Conservation (phyloP, 1,140 invertebrate genomes). For the Drosophila orena region DNA sequence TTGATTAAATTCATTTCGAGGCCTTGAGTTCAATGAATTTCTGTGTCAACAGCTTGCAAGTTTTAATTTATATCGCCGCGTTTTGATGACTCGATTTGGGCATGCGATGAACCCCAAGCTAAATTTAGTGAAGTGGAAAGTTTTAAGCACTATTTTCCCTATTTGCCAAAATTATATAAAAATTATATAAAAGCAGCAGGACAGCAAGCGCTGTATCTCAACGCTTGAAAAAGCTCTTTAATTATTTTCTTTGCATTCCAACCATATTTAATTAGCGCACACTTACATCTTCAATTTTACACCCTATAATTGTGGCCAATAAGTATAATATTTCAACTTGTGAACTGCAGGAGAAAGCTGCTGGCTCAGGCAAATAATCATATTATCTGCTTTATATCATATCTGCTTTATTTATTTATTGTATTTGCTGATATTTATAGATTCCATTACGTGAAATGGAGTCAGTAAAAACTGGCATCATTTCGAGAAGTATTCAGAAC, state of each 20-base stretch:
- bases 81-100: constrained; percentile 38
- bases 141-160: constrained; percentile 32
- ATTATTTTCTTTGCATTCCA: not conserved
- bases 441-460: no score
- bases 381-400: no score
- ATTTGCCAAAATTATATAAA: constrained; percentile 3
- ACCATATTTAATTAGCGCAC: no score
- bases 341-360: no score
- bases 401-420: no score
- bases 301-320: no score
- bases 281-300: no score
- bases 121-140: constrained; percentile 62
- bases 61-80: constrained; percentile 34
- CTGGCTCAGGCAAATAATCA: no score
- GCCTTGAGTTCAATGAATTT: constrained; percentile 77
- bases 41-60: constrained; percentile 71
- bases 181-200: constrained; percentile 19
- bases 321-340: no score
- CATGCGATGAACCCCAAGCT: constrained; percentile 55
- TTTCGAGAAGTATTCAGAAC: no score
- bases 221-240: constrained; percentile 26
- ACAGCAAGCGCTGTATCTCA: constrained; percentile 16
- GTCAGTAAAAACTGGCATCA: no score
- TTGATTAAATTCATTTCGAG: constrained; percentile 31
- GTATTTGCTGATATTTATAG: no score